Conservation (phyloP, 1,140 invertebrate genomes). For the Diachasma alloeum region DNA sequence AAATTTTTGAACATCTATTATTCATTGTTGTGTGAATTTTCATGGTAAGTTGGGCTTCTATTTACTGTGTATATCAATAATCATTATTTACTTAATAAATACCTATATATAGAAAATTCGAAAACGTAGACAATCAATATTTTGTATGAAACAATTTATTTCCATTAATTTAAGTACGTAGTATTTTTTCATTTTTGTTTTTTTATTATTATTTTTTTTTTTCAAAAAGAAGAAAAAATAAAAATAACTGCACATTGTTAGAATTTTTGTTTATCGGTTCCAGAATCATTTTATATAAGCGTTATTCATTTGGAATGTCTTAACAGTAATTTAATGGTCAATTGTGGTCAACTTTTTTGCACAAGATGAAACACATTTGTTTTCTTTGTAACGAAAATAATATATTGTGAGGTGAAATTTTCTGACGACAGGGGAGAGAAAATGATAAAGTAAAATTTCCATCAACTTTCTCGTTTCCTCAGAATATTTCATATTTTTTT, state of each 20-base stretch:
- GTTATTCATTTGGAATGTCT: constrained; percentile 3
- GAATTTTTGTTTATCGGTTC: neutral
- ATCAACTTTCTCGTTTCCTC: neutral
- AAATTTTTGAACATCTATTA: too few relatives aligned
- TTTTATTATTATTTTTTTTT: neutral
- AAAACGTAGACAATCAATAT: neutral
- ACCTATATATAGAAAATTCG: neutral
- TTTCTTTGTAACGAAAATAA: neutral
- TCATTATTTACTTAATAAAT: too few relatives aligned
- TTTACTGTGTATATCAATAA: too few relatives aligned
- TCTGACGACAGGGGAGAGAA: neutral
- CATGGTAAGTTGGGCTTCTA: too few relatives aligned
- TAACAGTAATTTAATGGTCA: neutral
- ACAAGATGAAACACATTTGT: neutral
- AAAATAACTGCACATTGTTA: neutral
- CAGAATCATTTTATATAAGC: neutral
- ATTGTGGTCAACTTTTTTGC: neutral
- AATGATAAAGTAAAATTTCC: neutral
- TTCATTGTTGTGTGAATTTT: too few relatives aligned
- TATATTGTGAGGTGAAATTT: neutral
- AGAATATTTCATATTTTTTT: neutral
- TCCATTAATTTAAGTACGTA: constrained; percentile 2
- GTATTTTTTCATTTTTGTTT: too few relatives aligned
- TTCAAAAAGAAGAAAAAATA: neutral
- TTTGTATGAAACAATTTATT: constrained; percentile 2